Conservation (phyloP, 1,140 invertebrate genomes). For the Pogonomyrmex barbatus region DNA sequence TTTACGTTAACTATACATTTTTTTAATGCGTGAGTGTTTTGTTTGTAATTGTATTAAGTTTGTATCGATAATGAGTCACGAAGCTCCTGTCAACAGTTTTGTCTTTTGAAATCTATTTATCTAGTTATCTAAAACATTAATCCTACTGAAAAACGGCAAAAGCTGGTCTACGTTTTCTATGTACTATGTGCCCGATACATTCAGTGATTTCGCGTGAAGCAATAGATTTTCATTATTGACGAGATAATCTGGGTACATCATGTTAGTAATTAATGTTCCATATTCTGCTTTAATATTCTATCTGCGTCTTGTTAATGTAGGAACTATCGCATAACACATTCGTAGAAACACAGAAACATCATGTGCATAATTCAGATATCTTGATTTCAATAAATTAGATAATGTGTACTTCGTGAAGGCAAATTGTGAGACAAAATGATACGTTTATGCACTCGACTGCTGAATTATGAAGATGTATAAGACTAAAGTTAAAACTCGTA, state of each 20-base stretch:
- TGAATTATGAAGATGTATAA: slow-evolving; percentile 65
- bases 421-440: slow-evolving; percentile 46
- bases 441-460: slow-evolving; percentile 56
- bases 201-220: slow-evolving; percentile 41
- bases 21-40: slow-evolving; percentile 78
- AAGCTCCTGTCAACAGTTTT: slow-evolving; percentile 53
- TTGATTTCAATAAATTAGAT: slow-evolving; percentile 42
- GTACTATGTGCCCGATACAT: slow-evolving; percentile 51
- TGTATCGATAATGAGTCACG: slow-evolving; percentile 73
- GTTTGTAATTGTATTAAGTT: slow-evolving; percentile 80
- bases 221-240: slow-evolving; percentile 26
- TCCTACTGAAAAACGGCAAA: slow-evolving; percentile 18
- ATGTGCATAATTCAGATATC: neutral
- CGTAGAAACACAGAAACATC: slow-evolving; percentile 1
- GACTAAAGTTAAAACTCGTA: slow-evolving; percentile 44
- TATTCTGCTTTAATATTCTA: slow-evolving; percentile 29
- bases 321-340: slow-evolving; percentile 18
- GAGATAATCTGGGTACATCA: neutral
- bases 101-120: slow-evolving; percentile 58
- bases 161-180: slow-evolving; percentile 52
- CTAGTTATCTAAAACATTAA: slow-evolving; percentile 40
- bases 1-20: slow-evolving; percentile 67
- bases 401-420: slow-evolving; percentile 31
- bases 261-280: slow-evolving; percentile 48
- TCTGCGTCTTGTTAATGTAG: slow-evolving; percentile 21